Conservation (phyloP, 2,113 vertebrate genomes). For the Chionomys nivalis region DNA sequence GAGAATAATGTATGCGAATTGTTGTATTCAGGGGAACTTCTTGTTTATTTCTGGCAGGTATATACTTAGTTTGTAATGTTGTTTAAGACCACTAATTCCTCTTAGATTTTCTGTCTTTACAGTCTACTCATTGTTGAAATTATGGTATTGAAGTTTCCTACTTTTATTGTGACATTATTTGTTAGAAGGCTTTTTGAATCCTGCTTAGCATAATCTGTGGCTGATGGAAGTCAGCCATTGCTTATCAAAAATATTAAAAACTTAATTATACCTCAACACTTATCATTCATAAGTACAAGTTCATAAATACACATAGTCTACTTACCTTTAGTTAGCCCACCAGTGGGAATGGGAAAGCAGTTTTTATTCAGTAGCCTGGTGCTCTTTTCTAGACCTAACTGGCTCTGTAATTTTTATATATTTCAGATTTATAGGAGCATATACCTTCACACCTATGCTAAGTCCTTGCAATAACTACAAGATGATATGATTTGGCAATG, state of each 20-base stretch:
- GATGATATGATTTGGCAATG: background rate
- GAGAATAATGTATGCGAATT: background rate
- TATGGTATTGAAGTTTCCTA: background rate
- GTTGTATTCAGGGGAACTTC: background rate
- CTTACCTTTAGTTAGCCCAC: background rate
- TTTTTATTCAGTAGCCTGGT: slow-evolving; percentile 12
- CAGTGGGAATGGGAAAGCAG: background rate
- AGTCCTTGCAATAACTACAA: slow-evolving; percentile 2
- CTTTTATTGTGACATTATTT: background rate
- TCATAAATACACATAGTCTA: background rate
- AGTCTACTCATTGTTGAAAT: background rate
- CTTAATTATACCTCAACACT: background rate
- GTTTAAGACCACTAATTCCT: background rate
- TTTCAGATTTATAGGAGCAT: background rate
- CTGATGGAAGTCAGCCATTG: background rate
- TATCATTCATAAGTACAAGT: background rate
- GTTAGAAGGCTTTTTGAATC: background rate
- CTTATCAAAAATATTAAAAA: slow-evolving; percentile 10
- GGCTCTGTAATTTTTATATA: slow-evolving; percentile 28
- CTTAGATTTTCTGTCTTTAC: background rate
- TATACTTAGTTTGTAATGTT: background rate
- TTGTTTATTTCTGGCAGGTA: background rate
- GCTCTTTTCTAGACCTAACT: background rate
- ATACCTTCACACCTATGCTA: background rate
- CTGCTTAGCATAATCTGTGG: background rate